These are phyloP conservation scores for Chrysolina oricalcia DNA, from an alignment of 2,888 invertebrate genomes.

Conservation along the genomic window DNA sequence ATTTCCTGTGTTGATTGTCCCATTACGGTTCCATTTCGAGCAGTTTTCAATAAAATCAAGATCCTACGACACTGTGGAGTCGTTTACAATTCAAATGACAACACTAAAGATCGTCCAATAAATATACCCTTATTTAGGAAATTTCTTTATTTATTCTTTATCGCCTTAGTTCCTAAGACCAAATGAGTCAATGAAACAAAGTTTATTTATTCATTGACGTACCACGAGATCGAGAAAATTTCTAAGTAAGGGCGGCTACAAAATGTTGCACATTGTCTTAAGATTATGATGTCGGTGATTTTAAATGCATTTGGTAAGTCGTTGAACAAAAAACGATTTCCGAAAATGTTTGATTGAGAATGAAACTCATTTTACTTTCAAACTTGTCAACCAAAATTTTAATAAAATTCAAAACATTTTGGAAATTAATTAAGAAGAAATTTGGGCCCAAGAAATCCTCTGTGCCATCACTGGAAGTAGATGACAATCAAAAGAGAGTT, in stretches of 20 bases:
- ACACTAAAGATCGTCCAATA: constrained; percentile 26
- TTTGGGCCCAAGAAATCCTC: too few relatives aligned
- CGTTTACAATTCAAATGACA: constrained; percentile 27
- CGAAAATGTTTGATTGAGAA: too few relatives aligned
- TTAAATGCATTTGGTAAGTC: too few relatives aligned
- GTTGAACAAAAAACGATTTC: too few relatives aligned
- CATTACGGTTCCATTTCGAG: constrained; percentile 28
- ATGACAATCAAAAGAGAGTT: too few relatives aligned
- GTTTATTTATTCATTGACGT: constrained; percentile 7
- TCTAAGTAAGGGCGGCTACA: too few relatives aligned
- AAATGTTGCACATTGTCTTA: neutral
- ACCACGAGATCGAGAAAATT: too few relatives aligned
- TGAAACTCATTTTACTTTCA: too few relatives aligned
- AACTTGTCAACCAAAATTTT: too few relatives aligned
- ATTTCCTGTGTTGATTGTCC: constrained; percentile 25
- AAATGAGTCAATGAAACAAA: neutral
- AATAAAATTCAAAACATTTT: too few relatives aligned
- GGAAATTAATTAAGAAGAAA: too few relatives aligned
- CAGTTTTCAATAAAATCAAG: constrained; percentile 20
- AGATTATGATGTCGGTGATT: neutral
- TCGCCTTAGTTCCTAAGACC: constrained; percentile 11
- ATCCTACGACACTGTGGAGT: neutral
- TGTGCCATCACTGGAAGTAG: too few relatives aligned
- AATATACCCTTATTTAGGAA: constrained; percentile 23
- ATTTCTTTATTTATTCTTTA: constrained; percentile 27